Base-by-base conservation (phyloP, 2,113 vertebrate genomes). In the Chamaea fasciata region DNA sequence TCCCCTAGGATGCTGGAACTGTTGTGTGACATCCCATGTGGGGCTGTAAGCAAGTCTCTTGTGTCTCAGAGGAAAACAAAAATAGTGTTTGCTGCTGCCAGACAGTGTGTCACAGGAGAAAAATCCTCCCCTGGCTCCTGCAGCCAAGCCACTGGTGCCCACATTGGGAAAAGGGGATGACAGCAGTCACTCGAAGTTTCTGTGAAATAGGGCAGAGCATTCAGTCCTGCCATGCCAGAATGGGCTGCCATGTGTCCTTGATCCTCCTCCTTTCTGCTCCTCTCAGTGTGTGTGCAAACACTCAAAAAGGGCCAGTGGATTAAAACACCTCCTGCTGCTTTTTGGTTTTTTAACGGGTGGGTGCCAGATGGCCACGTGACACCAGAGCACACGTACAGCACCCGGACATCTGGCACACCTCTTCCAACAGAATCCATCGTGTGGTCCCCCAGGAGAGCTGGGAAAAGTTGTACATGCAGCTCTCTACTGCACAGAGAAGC, bases 41-140 rank as follows among this genome's bases (percentile, higher is more conserved):
- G 67, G 78, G 63, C 85, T 80, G 57, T 85, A 93, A 94, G 59
- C 70, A 88, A 90, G 44, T 22, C 57, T 95, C 46, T 68, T 0
- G 0, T 73, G 75, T 95, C 92, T 73, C 79, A 80, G 79, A 93
- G 67, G 92, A 83, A 85, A 90, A 86, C 63, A 92, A 73, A 91
- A 90, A 88, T 56, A 91, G 62, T 70, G 42, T 83, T 94, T 26
- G 1, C 75, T 69, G 63, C 35, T 93, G 92, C 90, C 95, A 95
- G 73, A 37, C 15, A 41, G 33, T 20, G n/a, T 83, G 79, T 93
- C 92, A 94, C 63, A 46, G 49, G 65, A 76, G 50, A 92, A 90
- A 18, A 94, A 92, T 93, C 55, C 55, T 81, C 39, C 84, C 35
- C 50, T 94, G 87, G 60, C 33, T 60, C 39, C 18, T 63, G 35